phyloP scores from a whole-genome alignment of 2,888 invertebrate genomes.

The Craniophora ligustri region DNA sequence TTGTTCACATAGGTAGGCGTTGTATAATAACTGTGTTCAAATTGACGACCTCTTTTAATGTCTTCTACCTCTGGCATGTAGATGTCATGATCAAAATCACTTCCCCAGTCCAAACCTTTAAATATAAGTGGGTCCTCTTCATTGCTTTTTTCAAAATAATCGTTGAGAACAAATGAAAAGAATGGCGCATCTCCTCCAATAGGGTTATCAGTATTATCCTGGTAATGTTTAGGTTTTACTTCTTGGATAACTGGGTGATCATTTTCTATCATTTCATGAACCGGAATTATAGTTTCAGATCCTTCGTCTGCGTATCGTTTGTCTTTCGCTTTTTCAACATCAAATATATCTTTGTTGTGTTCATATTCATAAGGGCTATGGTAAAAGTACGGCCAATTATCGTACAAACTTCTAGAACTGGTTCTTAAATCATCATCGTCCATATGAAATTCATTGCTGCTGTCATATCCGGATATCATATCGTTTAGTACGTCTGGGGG shows the following conservation, averaged over 20 bases:
- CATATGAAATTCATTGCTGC: conserved; percentile 57
- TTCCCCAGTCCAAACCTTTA: conserved; percentile 72
- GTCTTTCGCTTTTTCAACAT: conserved; percentile 72
- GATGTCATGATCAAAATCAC: conserved; percentile 65
- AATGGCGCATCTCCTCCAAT: conserved; percentile 72
- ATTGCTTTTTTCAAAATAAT: conserved; percentile 71
- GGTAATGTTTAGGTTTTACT: conserved; percentile 31
- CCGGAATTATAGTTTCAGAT: conserved; percentile 67
- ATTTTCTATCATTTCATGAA: conserved; percentile 71
- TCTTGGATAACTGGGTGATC: conserved; percentile 52
- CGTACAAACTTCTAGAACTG: conserved; percentile 65
- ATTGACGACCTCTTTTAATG: conserved; percentile 55
- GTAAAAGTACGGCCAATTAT: conserved; percentile 74
- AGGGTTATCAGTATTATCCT: conserved; percentile 67
- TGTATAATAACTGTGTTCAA: conserved; percentile 42
- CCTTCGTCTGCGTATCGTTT: conserved; percentile 67
- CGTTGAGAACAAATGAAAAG: conserved; percentile 75
- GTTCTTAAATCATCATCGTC: conserved; percentile 77
- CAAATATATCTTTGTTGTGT: conserved; percentile 60
- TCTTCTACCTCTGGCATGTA: conserved; percentile 46
- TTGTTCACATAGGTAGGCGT: conserved; percentile 8
- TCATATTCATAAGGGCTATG: conserved; percentile 73
- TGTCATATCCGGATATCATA: conserved; percentile 30
- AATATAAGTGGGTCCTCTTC: conserved; percentile 73
- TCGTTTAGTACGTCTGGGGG: conserved; percentile 50